Base-by-base conservation (phyloP, 2,797 vertebrate genomes). In the Coregonus sp. region DNA sequence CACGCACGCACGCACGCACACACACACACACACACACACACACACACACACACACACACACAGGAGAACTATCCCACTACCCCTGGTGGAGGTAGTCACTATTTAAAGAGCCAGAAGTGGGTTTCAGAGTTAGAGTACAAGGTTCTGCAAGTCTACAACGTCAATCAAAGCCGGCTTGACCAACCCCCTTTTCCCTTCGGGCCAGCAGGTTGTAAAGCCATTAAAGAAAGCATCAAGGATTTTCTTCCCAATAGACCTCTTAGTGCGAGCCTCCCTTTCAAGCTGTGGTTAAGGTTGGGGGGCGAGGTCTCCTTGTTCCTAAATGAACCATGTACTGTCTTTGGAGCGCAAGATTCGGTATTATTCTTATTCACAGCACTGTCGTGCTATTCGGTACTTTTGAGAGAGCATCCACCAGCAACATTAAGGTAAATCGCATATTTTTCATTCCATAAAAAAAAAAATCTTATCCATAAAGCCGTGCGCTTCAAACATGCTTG, bases 271-370 rank as follows among this genome's bases (percentile, higher is more conserved):
- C 72, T 61, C 51, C 68, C 82, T 85, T 76, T 79, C 66, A 72
- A 81, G 78, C 75, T 75, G 77, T 78, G 84, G 81, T 78, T 74
- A 75, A 81, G 80, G 72, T 72, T 79, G 79, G 75, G 80, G 83
- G 70, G 83, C 77, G 78, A 75, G 78, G 66, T 77, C 79, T 82
- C 83, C 78, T 82, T 82, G 70, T 79, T 83, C 75, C 75, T 81
- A 80, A 82, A 84, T 83, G 81, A 86, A 84, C 82, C 82, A 89
- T 89, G 88, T 76, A 83, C 84, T 82, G 85, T 79, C 66, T 84
- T 51, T 82, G 80, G 82, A 80, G 79, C 72, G 63, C 79, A 76
- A 78, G 78, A 73, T 79, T 77, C 47, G 77, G 70, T 75, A 59
- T 79, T 78, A 72, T 83, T 75, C 69, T 81, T 16, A 79, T 81